Evolutionary conservation across 2,888 invertebrate genomes (phyloP), one percentile per base, ranked within the genome.

Genomic region (Meandrusa payeni): DNA sequence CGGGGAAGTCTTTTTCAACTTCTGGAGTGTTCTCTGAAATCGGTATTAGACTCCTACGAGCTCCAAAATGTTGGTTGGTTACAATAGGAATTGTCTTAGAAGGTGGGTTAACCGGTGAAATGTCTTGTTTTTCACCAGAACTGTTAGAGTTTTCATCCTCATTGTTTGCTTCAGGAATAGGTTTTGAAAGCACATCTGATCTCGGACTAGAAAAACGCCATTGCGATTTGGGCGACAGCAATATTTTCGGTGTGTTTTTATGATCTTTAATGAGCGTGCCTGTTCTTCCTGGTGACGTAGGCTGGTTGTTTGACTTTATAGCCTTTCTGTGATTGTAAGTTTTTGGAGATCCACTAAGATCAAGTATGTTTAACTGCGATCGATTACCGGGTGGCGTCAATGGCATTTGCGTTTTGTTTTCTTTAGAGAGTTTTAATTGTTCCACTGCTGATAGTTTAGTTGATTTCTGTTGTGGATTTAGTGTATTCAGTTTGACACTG

Each of bases 111-210:
- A 63, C 66, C 12, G 76, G 71, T 11, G 77, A 69, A 11, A 51
- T 54, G 28, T 86, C 88, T 42, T 78, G 82, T 57, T 88, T 89
- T 60, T 91, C 90, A 17, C 88, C 85, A 9, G 90, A 90, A 57
- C 90, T 90, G 50, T 89, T 90, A 1, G 90, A 90, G 57, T 89
- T 91, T 55, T 94, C 94, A 63, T 95, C 95, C 64, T 94, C 94
- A 61, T 93, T 92, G 60, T 90, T 89, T 55, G 93, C 96, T 87
- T 96, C 96, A 24, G 93, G 93, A 71, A 96, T 96, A 43, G 95
- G 95, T 29, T 94, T 93, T 26, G 95, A 95, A 64, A 96, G 90
- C 38, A 96, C 94, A 62, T 96, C 95, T 11, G 94, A 94, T 58
- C 95, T 88, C 1, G 93, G 93, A 54, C 91, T 93, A 22, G 92